Percentiles rank a stretch among this genome's conserved stretches.
Conservation (phyloP, 2,888 invertebrate species). For the Drosophila anomelani region DNA sequence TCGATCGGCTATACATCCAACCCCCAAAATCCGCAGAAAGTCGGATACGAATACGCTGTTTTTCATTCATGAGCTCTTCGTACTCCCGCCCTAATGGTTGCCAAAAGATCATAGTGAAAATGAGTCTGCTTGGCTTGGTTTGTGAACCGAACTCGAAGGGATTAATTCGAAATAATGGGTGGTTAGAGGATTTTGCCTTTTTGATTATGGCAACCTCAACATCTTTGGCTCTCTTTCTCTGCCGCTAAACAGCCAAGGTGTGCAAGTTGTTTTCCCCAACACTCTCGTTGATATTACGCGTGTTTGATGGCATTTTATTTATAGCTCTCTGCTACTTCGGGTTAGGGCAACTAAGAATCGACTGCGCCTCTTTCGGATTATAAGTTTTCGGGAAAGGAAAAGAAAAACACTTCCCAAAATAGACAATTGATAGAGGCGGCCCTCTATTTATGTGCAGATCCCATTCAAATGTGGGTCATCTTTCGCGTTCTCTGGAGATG, state of each 20-base stretch:
- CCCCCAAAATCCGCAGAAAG: conserved; percentile 26
- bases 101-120: conserved; percentile 34
- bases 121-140: conserved; percentile 11
- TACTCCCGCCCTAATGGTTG: not conserved
- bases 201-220: conserved; percentile 6
- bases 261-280: conserved; percentile 45
- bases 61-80: conserved; percentile 61
- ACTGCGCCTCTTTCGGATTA: conserved; percentile 46
- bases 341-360: conserved; percentile 64
- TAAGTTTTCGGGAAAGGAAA: conserved; percentile 25
- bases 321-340: conserved; percentile 64
- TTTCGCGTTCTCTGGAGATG: conserved; percentile 4
- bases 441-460: conserved; percentile 30
- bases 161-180: not conserved
- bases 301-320: conserved; percentile 55
- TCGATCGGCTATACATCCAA: conserved; percentile 29
- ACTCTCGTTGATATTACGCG: conserved; percentile 48
- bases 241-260: conserved; percentile 46
- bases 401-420: conserved; percentile 26
- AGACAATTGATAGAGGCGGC: conserved; percentile 18
- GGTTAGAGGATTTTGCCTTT: conserved; percentile 4
- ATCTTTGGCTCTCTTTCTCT: conserved; percentile 4
- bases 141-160: not conserved
- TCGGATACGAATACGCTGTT: conserved; percentile 18
- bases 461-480: conserved; percentile 29